Base-by-base conservation (phyloP, 2,113 vertebrate genomes). In the Mormyrus iriodes region DNA sequence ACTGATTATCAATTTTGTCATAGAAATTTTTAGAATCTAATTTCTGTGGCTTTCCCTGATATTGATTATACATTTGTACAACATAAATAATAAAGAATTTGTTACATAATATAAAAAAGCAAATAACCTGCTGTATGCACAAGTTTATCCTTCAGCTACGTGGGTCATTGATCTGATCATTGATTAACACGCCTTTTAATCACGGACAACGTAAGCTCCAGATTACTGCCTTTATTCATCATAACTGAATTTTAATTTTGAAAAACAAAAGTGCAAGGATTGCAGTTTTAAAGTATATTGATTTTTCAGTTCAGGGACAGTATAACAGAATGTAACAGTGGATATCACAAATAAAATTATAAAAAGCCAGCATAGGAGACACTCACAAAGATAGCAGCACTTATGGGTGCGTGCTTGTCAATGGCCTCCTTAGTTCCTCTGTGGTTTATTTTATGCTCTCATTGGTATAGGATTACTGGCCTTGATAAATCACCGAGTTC, bases 81-180 rank as follows among this genome's bases (percentile, higher is more conserved):
- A 39, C 85, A 86, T 86, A 86, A 86, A 86, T 55, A 35, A 86
- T 52, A 52, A 86, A 86, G 27, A 86, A 86, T 86, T 86, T 86
- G 85, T 86, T 86, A 86, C 85, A 55, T 86, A 86, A 53, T 86
- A 55, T 24, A 84, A 86, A 53, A 86, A 86, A 86, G 49, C 51
- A 35, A 86, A 86, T 42, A 86, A 86, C 51, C 51, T 86, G 51
- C 27, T 35, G 85, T 27, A 55, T 3, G 85, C 51, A 27, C 49
- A 13, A 21, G 85, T 27, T 31, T 86, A 55, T 55, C 51, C 27
- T 51, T 52, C 21, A 85, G 48, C 84, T 51, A 27, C 51, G 19
- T 17, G 17, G 85, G 51, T 86, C 85, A 86, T 86, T 55, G 85
- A 86, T 53, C 49, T 55, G 85, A 55, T 1, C 51, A 86, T 86